phyloP scores from a whole-genome alignment of 1,140 invertebrate genomes.

The Neomicropteryx cornuta region DNA sequence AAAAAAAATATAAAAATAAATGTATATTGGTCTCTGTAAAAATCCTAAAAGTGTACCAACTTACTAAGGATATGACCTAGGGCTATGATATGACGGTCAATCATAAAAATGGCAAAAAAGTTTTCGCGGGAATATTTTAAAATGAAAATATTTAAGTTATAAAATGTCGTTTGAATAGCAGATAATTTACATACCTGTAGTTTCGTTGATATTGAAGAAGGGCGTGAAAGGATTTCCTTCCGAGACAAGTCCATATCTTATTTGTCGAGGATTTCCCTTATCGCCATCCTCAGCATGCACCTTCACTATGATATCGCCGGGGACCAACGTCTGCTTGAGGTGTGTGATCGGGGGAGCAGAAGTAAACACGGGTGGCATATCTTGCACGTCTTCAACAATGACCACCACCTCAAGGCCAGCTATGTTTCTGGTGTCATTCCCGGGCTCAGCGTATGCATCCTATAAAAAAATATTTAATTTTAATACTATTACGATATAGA shows the following conservation, averaged over 20 bases:
- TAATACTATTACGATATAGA: neutral
- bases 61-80: neutral
- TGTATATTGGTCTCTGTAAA: too few species aligned
- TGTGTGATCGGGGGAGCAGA: conserved; percentile 68
- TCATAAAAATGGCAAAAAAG: neutral
- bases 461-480: conserved; percentile 26
- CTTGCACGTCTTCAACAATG: conserved; percentile 74
- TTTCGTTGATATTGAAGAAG: conserved; percentile 75
- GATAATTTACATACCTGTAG: conserved; percentile 56
- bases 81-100: neutral
- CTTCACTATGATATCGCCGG: conserved; percentile 52
- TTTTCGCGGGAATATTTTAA: neutral
- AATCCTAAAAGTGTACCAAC: neutral
- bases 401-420: conserved; percentile 69
- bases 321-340: conserved; percentile 48
- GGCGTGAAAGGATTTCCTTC: conserved; percentile 72
- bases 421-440: conserved; percentile 74
- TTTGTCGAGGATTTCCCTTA: conserved; percentile 67
- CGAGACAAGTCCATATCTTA: conserved; percentile 72
- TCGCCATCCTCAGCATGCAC: conserved; percentile 84
- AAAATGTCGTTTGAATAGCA: neutral
- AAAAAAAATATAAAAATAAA: too few species aligned
- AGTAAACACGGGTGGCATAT: conserved; percentile 76
- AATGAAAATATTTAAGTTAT: neutral
- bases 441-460: conserved; percentile 74